Conservation (phyloP, 2,888 invertebrate species). For the Unio pictorum region DNA sequence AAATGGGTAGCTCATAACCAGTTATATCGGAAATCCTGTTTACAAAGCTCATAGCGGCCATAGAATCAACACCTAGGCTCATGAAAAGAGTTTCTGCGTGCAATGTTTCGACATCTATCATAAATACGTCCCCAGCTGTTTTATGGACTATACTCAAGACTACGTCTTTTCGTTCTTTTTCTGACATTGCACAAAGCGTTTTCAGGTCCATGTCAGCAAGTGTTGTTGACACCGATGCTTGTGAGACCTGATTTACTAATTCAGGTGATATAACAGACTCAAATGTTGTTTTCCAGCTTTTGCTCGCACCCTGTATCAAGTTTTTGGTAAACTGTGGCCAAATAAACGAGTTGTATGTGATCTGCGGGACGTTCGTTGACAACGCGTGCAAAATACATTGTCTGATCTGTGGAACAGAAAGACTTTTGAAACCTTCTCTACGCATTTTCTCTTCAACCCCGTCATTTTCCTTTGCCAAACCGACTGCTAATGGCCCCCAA, state of each 20-base stretch:
- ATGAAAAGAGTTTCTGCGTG: constrained; percentile 22
- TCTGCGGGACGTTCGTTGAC: constrained; percentile 25
- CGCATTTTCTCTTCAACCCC: constrained; percentile 16
- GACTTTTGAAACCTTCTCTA: constrained; percentile 11
- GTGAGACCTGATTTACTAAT: too few relatives aligned
- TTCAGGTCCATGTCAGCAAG: too few relatives aligned
- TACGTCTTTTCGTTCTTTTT: too few relatives aligned
- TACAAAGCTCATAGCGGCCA: constrained; percentile 43
- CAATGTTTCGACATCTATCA: constrained; percentile 22
- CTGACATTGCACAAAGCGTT: too few relatives aligned
- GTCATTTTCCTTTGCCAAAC: constrained; percentile 30
- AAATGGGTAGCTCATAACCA: too few relatives aligned
- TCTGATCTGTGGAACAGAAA: constrained; percentile 12
- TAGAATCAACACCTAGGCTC: constrained; percentile 43
- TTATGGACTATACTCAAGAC: too few relatives aligned
- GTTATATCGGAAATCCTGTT: constrained; percentile 1
- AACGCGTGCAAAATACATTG: constrained; percentile 32
- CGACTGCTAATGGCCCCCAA: constrained; percentile 52
- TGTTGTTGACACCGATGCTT: too few relatives aligned
- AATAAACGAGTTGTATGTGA: constrained; percentile 24
- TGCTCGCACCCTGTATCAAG: too few relatives aligned
- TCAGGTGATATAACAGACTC: too few relatives aligned
- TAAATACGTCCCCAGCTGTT: constrained; percentile 22
- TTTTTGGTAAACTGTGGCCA: constrained; percentile 2
- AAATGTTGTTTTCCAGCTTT: too few relatives aligned